phyloP scores from a whole-genome alignment of 1,140 invertebrate genomes.

The Odontomachus brunneus region DNA sequence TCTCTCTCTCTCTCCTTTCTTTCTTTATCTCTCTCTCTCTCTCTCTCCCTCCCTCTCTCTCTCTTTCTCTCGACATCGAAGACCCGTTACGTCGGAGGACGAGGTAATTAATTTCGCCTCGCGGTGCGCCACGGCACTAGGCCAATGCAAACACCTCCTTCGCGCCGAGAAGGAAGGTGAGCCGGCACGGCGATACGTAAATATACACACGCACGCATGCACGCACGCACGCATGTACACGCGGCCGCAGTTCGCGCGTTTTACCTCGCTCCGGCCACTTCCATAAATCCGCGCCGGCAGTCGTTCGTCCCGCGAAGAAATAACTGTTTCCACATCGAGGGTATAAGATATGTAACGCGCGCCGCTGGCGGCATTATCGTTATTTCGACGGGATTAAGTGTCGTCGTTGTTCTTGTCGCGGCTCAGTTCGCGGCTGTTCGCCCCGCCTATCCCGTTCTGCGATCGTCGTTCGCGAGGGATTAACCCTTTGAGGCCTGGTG shows the following conservation, averaged over 20 bases:
- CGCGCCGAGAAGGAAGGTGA: constrained; percentile 60
- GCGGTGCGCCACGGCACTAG: constrained; percentile 81
- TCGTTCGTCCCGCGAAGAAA: constrained; percentile 36
- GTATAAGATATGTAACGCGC: constrained; percentile 37
- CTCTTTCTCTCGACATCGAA: constrained; percentile 74
- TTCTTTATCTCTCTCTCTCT: constrained; percentile 25
- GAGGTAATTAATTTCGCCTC: constrained; percentile 84
- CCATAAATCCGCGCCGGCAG: constrained; percentile 33
- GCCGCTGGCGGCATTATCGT: constrained; percentile 31
- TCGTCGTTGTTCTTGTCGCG: not conserved
- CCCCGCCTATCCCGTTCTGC: not conserved
- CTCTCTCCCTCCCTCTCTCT: constrained; percentile 51
- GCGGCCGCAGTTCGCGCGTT: constrained; percentile 63
- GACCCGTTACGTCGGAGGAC: constrained; percentile 83
- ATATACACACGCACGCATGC: constrained; percentile 7
- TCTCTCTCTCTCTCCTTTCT: constrained; percentile 41
- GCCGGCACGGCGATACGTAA: not conserved
- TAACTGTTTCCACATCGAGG: constrained; percentile 43
- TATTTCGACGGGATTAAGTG: constrained; percentile 47
- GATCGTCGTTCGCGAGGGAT: no score
- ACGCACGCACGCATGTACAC: constrained; percentile 57
- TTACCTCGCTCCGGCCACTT: constrained; percentile 28
- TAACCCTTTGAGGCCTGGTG: no score
- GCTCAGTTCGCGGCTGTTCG: not conserved
- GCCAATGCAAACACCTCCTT: constrained; percentile 84